Evolutionary conservation across 2,113 vertebrate genomes (phyloP).

Genomic region (Monarcha castaneiventris): DNA sequence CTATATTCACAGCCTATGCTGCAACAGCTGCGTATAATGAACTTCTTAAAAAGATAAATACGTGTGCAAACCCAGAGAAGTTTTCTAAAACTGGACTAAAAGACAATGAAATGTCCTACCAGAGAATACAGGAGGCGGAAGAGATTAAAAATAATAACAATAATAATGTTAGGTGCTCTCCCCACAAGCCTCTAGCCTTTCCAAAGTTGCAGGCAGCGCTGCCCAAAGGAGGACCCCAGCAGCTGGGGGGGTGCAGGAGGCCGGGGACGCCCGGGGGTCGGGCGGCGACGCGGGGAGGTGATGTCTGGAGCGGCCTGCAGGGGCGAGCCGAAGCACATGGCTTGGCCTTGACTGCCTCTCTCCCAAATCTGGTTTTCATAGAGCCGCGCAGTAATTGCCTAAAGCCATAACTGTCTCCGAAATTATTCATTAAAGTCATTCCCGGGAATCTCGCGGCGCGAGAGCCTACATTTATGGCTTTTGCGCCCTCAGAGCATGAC

Average conservation of each 20-base stretch:
- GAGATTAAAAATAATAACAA: not conserved
- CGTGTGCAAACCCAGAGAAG: not conserved
- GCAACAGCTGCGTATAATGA: not conserved
- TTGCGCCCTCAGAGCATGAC: slow-evolving; percentile 29
- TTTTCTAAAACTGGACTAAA: not conserved
- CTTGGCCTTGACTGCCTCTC: not conserved
- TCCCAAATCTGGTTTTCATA: slow-evolving; percentile 70
- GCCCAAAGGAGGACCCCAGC: not conserved
- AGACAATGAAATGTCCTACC: not conserved
- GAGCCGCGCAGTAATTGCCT: slow-evolving; percentile 61
- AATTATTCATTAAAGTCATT: slow-evolving; percentile 77
- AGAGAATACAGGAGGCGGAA: not conserved
- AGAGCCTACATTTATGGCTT: slow-evolving; percentile 52
- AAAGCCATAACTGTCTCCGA: slow-evolving; percentile 73
- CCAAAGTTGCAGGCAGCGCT: not conserved
- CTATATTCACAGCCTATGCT: too few relatives aligned
- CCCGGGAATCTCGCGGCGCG: slow-evolving; percentile 50
- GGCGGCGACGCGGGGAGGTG: not conserved
- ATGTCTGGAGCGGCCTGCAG: not conserved
- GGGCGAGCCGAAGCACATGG: not conserved
- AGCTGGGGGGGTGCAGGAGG: not conserved
- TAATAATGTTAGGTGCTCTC: not conserved
- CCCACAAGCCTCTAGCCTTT: not conserved
- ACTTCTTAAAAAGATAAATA: not conserved
- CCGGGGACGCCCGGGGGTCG: not conserved